A percentile compares a stretch with the other conserved stretches of the same genome.
Evolutionary conservation across 1,140 invertebrate genomes (phyloP).

Genomic region (Hermetia illucens): DNA sequence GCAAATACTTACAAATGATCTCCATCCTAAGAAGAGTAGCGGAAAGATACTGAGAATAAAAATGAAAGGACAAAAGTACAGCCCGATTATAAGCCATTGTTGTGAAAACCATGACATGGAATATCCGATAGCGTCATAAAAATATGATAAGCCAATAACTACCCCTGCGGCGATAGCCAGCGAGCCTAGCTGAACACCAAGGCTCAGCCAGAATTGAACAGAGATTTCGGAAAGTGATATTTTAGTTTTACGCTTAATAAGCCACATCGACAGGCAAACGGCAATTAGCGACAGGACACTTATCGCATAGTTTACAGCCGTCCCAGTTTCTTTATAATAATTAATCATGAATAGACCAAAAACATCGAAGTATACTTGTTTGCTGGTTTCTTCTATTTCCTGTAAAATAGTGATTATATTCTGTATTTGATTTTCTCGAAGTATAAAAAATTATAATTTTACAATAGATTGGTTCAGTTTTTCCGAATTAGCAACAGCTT

Average conservation of each 20-base stretch:
- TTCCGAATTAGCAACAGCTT: background rate
- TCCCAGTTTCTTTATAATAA: background rate
- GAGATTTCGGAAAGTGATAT: constrained; percentile 11
- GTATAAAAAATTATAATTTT: background rate
- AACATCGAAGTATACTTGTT: background rate
- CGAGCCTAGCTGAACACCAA: background rate
- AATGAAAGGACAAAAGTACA: background rate
- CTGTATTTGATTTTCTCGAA: background rate
- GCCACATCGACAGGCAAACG: background rate
- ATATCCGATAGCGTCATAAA: background rate
- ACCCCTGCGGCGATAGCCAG: background rate
- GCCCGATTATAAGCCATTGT: background rate
- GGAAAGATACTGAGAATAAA: background rate
- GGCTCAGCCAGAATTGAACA: constrained; percentile 3
- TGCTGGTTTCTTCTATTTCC: background rate
- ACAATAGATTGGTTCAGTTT: background rate
- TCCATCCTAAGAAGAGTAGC: no score
- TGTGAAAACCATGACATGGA: background rate
- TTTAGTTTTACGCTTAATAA: background rate
- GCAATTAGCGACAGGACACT: background rate
- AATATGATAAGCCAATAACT: background rate
- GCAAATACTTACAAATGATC: no score
- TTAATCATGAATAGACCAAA: background rate
- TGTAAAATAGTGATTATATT: background rate
- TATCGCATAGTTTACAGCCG: background rate